Conservation (phyloP, 2,888 invertebrate species). For the Drosophila multiciliata region DNA sequence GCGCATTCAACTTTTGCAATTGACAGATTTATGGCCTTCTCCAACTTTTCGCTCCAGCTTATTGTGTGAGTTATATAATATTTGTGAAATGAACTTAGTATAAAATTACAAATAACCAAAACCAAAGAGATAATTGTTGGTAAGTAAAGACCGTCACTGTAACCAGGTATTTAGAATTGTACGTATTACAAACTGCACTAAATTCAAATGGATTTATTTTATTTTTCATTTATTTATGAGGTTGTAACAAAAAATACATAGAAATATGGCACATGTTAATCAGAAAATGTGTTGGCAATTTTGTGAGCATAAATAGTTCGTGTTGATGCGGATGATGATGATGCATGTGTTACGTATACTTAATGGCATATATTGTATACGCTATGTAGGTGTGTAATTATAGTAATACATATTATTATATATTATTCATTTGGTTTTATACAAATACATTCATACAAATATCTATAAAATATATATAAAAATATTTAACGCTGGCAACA, state of each 20-base stretch:
- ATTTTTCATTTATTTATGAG: conserved; percentile 65
- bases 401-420: conserved; percentile 37
- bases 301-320: conserved; percentile 34
- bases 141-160: conserved; percentile 7
- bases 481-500: conserved; percentile 48
- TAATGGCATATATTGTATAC: conserved; percentile 4
- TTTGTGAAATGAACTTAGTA: conserved; percentile 1
- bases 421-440: conserved; percentile 1
- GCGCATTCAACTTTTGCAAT: conserved; percentile 68
- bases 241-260: conserved; percentile 63
- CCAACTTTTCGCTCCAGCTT: conserved; percentile 29
- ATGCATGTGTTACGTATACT: conserved; percentile 24
- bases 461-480: conserved; percentile 75
- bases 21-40: conserved; percentile 68
- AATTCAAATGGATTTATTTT: conserved; percentile 50
- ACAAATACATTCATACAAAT: conserved; percentile 54
- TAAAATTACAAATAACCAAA: conserved; percentile 49
- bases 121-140: conserved; percentile 49
- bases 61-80: conserved; percentile 28
- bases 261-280: conserved; percentile 51
- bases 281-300: conserved; percentile 41
- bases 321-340: conserved; percentile 30
- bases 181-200: conserved; percentile 35
- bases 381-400: conserved; percentile 5
- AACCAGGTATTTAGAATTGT: not conserved